Evolutionary conservation across 2,113 vertebrate genomes (phyloP).

Genomic region (Atractosteus spatula): DNA sequence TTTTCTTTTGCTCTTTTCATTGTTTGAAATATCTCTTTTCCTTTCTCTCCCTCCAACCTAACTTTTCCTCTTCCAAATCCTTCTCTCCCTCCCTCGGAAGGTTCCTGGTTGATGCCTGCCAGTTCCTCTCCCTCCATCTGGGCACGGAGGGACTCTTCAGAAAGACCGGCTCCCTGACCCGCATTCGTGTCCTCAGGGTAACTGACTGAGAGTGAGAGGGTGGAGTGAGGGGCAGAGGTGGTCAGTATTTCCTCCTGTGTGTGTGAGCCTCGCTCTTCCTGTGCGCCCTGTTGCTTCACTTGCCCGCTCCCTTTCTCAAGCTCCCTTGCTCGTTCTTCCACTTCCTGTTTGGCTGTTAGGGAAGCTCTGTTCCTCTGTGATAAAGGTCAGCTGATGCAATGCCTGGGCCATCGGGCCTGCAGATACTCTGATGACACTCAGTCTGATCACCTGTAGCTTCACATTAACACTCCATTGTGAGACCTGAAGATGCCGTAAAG

Average conservation of each 20-base stretch:
- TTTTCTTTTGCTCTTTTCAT: not conserved
- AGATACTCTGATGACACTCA: not conserved
- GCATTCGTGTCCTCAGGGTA: constrained; percentile 56
- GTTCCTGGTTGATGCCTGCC: constrained; percentile 55
- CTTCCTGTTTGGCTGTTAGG: too few relatives aligned
- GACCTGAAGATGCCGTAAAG: not conserved
- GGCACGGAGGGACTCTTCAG: constrained; percentile 57
- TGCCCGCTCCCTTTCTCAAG: not conserved
- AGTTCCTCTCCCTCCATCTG: constrained; percentile 45
- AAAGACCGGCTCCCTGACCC: constrained; percentile 53
- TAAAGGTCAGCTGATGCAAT: not conserved
- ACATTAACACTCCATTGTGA: not conserved
- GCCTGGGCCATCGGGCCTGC: not conserved
- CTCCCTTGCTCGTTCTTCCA: not conserved
- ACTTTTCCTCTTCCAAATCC: not conserved
- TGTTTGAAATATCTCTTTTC: not conserved
- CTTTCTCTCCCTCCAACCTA: not conserved
- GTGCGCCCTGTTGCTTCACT: not conserved
- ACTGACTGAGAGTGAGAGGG: not conserved
- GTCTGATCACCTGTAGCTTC: too few relatives aligned
- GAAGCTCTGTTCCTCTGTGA: not conserved
- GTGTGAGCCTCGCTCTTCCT: not conserved
- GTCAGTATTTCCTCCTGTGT: not conserved
- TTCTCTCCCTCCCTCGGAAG: constrained; percentile 25
- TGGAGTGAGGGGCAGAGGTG: too few relatives aligned